Evolutionary conservation across 2,797 vertebrate species (phyloP).

Genomic region (Poeciliopsis paucimaculata): DNA sequence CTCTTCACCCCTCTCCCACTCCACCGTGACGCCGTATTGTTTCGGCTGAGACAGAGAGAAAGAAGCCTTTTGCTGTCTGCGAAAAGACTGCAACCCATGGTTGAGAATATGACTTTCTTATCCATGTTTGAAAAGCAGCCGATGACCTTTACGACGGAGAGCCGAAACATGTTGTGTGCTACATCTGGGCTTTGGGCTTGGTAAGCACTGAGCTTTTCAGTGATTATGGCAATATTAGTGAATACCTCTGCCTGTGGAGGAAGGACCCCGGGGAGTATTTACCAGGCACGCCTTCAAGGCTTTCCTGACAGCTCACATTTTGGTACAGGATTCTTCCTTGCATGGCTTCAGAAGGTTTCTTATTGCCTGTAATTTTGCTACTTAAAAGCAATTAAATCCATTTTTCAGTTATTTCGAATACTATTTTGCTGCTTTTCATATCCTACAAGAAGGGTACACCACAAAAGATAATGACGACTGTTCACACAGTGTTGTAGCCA

Average conservation of each 20-base stretch:
- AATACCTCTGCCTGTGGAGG: conserved; percentile 41
- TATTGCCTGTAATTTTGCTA: conserved; percentile 44
- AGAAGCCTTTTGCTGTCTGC: conserved; percentile 44
- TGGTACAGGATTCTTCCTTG: conserved; percentile 28
- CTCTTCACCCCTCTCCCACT: background rate
- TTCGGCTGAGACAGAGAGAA: conserved; percentile 27
- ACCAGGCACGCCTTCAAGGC: conserved; percentile 41
- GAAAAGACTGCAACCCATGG: conserved; percentile 45
- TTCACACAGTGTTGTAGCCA: background rate
- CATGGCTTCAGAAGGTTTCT: conserved; percentile 29
- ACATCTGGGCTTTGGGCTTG: conserved; percentile 57
- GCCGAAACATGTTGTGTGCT: conserved; percentile 70
- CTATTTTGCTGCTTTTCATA: background rate
- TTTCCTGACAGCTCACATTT: conserved; percentile 33
- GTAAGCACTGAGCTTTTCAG: conserved; percentile 48
- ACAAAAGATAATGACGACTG: background rate
- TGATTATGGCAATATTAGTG: conserved; percentile 74
- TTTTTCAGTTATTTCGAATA: background rate
- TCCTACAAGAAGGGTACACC: background rate
- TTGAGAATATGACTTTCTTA: conserved; percentile 52
- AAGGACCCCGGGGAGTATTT: conserved; percentile 58
- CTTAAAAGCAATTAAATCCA: background rate
- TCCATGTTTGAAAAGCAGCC: conserved; percentile 59
- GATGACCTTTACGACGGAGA: conserved; percentile 75
- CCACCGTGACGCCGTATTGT: conserved; percentile 11